Evolutionary conservation across 2,888 invertebrate genomes (phyloP), one percentile per base, ranked within the genome.

Genomic region (Schizotus pectinicornis): DNA sequence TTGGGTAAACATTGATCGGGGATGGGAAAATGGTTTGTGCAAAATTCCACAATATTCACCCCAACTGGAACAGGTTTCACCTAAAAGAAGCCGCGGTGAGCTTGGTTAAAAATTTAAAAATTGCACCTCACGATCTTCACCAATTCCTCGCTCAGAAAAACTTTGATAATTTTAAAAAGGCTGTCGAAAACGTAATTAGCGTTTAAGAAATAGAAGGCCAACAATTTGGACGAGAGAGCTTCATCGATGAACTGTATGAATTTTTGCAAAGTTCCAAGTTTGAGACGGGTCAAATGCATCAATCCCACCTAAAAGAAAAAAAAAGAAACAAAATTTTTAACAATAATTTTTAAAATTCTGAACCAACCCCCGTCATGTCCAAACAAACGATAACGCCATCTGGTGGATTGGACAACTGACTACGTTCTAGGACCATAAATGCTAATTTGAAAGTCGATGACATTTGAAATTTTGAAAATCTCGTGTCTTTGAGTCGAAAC

Each of bases 11-110:
- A 71, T 48, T 78, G 74, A 22, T 70, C 60, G 2, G 80, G 77
- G 30, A 80, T 79, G 14, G n/a, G n/a, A n/a, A n/a, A n/a, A n/a
- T 81, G 77, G 1, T 85, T 81, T 64, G 83, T 79, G 70, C 84
- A 83, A 66, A 87, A 85, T 34, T 82, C 81, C 7, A 70, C 67
- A 54, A 85, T 75, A 34, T 86, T 80, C 12, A 82, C 83, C 34
- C 81, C 83, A 57, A 82, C 80, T 47, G 82, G 80, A 76, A 87
- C 85, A 68, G 87, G 82, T 72, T 86, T 84, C 35, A 88, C 78
- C 88, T 88, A 39, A 22, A 22, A n/a, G 5, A 3, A 5, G 5
- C 22, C 5, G n/a, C n/a, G n/a, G n/a, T n/a, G n/a, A n/a, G n/a
- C n/a, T n/a, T n/a, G n/a, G n/a, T n/a, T n/a, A n/a, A n/a, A n/a